Base-by-base conservation (phyloP, 2,797 vertebrate genomes). In the Lepilemur septentrionalis region DNA sequence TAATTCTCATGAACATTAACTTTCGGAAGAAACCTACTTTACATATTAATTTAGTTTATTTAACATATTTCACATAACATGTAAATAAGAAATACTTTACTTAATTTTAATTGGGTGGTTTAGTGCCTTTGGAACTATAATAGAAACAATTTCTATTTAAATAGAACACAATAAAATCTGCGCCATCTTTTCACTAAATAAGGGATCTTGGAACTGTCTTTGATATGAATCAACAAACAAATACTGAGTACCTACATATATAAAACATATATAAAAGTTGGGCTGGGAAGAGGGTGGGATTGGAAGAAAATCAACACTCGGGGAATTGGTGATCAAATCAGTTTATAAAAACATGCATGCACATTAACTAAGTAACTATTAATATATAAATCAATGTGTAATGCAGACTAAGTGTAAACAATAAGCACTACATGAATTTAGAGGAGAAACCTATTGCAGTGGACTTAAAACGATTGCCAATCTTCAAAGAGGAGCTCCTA, bases 1-100 rank as follows among this genome's bases (percentile, higher is more conserved):
- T 97, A 91, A 89, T 97, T 95, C 73, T 95, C 32, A 28, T 52
- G 6, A 91, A 7, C 12, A 59, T 83, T 73, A 93, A 79, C 7
- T 93, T 94, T 94, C 59, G 93, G 61, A 86, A 30, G 79, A 91
- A 90, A 91, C 15, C 14, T 93, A 46, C 41, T 91, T 28, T 80
- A 59, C 22, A 25, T 59, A 69, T 2, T 35, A 73, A 91, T 82
- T 93, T 82, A 57, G 1, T 91, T 87, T 95, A 48, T 50, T 92
- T 91, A 93, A 81, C 8, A 81, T 2, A 93, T 79, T 92, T 93
- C 86, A 50, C 2, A 69, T 43, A 67, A 35, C 25, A 72, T 79
- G 43, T 87, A 94, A 94, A 92, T 84, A 94, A 89, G 28, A 94
- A 89, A 22, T 81, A 28, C 15, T 86, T 94, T 90, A 65, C 94